phyloP scores from a whole-genome alignment of 2,888 invertebrate species.

The Ganaspis brasiliensis region DNA sequence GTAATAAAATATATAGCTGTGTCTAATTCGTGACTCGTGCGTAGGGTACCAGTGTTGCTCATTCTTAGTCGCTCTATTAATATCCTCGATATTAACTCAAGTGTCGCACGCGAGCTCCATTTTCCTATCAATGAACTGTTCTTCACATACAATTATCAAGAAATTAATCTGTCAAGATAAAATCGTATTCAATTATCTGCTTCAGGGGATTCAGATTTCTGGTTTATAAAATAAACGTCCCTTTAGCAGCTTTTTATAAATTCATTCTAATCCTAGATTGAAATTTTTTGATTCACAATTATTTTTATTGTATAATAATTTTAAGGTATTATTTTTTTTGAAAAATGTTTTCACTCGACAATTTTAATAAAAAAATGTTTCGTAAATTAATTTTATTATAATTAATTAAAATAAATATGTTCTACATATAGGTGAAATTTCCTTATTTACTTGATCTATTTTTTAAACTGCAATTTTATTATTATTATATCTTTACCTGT shows the following conservation, averaged over 20 bases:
- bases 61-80: constrained; percentile 64
- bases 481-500: too few species aligned
- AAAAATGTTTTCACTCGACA: too few species aligned
- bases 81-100: constrained; percentile 60
- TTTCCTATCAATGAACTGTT: constrained; percentile 53
- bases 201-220: background rate
- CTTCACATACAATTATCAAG: constrained; percentile 28
- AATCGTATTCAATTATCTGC: background rate
- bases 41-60: background rate
- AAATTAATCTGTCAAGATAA: constrained; percentile 38
- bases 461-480: too few species aligned
- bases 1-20: background rate
- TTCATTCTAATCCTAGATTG: too few species aligned
- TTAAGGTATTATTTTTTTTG: too few species aligned
- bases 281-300: too few species aligned
- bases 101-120: constrained; percentile 62
- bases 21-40: constrained; percentile 20
- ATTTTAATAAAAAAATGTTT: too few species aligned
- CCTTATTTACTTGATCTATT: too few species aligned
- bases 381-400: too few species aligned
- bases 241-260: constrained; percentile 3
- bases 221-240: background rate
- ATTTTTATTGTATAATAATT: background rate
- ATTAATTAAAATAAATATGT: too few species aligned
- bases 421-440: too few species aligned